Evolutionary conservation across 2,888 invertebrate genomes (phyloP), one percentile per base, ranked within the genome.

Genomic region (Pasiphila rectangulata): DNA sequence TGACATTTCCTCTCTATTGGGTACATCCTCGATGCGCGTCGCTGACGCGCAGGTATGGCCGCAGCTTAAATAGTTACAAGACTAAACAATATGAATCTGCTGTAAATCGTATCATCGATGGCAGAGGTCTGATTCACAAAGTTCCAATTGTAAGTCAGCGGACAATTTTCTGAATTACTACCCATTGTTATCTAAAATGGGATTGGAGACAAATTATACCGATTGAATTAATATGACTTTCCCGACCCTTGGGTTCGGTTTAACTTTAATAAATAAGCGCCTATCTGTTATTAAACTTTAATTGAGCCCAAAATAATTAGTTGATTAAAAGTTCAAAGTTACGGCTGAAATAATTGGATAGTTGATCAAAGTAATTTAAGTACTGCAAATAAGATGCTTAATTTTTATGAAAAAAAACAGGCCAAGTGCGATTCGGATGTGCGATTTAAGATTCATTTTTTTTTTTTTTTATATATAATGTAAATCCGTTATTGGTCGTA

Each of bases 101-200:
- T n/a, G n/a, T n/a, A n/a, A n/a, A n/a, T n/a, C n/a, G n/a, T n/a
- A 12, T 38, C 9, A 12, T 38, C 10, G 30, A 49, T 45, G 35
- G 49, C 30, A 29, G 41, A 16, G 25, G 27, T 29, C 27, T 38
- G 35, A 36, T 36, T 35, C 30, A 45, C 35, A 44, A 32, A 23
- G 40, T 35, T 32, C 21, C 19, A 56, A 47, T 39, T 49, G 47
- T 17, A 54, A 51, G 56, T 58, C 54, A 41, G 40, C 40, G 44
- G 40, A 47, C 56, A 50, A 53, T 47, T 49, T 47, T 53, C 43
- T 32, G 36, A 52, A 49, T 54, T 49, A 46, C 43, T 42, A 32
- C 10, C 32, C 40, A 46, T 51, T 58, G 51, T 54, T 56, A 52
- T 54, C 51, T 51, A 46, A 54, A 58, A 52, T 56, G 47, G 56